phyloP scores from a whole-genome alignment of 2,113 vertebrate genomes.

The Microtus ochrogaster region DNA sequence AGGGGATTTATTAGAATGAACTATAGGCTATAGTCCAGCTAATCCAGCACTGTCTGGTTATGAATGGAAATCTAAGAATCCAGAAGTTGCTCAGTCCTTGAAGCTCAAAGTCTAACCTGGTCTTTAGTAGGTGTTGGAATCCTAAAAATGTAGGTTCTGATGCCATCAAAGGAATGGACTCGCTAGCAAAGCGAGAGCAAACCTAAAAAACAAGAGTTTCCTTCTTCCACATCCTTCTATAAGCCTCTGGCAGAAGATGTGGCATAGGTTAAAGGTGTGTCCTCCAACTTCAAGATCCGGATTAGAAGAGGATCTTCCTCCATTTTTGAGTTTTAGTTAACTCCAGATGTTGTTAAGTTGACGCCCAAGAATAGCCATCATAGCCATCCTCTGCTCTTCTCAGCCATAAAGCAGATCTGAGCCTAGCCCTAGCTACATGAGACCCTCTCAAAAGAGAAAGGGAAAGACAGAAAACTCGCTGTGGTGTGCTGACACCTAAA shows the following conservation, averaged over 20 bases:
- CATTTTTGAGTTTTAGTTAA: not conserved
- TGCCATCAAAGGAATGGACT: not conserved
- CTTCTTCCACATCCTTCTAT: not conserved
- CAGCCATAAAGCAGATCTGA: not conserved
- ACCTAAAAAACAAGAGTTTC: not conserved
- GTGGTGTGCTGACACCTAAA: not conserved
- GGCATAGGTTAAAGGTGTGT: not conserved
- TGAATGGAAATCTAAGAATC: not conserved
- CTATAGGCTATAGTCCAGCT: not conserved
- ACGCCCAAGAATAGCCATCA: not conserved
- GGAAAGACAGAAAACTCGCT: not conserved
- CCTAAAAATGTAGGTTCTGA: not conserved
- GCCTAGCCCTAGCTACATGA: not conserved
- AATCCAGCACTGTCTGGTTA: not conserved
- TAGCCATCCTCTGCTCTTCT: not conserved
- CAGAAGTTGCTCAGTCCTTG: not conserved
- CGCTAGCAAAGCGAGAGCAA: not conserved
- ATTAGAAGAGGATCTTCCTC: not conserved
- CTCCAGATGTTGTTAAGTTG: not conserved
- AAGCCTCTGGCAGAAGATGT: not conserved
- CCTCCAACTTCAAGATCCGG: not conserved
- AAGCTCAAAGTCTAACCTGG: not conserved
- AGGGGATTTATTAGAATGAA: too few species aligned
- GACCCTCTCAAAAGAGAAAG: not conserved
- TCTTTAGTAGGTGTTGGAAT: not conserved